Conservation (phyloP, 2,113 vertebrate species). For the Meleagris gallopavo region DNA sequence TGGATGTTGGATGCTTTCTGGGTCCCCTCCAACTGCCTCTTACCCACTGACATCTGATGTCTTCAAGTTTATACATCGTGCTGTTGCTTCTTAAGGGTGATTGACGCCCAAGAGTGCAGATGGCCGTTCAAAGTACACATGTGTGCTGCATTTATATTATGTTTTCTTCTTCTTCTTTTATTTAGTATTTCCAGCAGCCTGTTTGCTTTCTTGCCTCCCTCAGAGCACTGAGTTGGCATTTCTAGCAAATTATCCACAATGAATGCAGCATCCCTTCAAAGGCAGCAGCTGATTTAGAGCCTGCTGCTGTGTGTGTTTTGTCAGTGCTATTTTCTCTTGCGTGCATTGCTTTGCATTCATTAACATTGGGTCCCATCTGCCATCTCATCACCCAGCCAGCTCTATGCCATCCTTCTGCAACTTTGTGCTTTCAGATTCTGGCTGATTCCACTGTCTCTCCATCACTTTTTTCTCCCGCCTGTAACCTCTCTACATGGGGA, state of each 20-base stretch:
- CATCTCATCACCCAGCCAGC: constrained; percentile 47
- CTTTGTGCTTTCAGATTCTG: neutral
- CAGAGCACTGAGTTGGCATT: constrained; percentile 55
- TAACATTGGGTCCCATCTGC: constrained; percentile 60
- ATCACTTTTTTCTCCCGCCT: neutral
- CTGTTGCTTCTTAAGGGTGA: neutral
- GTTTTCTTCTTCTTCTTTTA: neutral
- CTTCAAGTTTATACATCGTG: neutral
- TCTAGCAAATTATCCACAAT: constrained; percentile 42
- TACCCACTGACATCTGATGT: neutral
- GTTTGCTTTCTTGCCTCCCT: constrained; percentile 32
- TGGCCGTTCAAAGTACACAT: neutral
- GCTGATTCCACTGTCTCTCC: neutral
- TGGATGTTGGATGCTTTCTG: neutral
- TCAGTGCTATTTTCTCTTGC: constrained; percentile 52
- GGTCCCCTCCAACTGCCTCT: neutral
- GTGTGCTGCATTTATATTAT: neutral
- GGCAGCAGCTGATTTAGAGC: constrained; percentile 64
- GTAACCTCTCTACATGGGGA: neutral
- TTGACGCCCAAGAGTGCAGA: neutral
- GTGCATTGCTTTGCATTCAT: constrained; percentile 69
- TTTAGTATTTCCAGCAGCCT: constrained; percentile 10
- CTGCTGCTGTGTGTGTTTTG: constrained; percentile 46
- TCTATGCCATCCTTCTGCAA: neutral
- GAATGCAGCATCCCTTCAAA: constrained; percentile 43